Percentiles rank a stretch among this genome's conserved stretches.
phyloP scores from a whole-genome alignment of 2,113 vertebrate genomes.

The Esox niger region DNA sequence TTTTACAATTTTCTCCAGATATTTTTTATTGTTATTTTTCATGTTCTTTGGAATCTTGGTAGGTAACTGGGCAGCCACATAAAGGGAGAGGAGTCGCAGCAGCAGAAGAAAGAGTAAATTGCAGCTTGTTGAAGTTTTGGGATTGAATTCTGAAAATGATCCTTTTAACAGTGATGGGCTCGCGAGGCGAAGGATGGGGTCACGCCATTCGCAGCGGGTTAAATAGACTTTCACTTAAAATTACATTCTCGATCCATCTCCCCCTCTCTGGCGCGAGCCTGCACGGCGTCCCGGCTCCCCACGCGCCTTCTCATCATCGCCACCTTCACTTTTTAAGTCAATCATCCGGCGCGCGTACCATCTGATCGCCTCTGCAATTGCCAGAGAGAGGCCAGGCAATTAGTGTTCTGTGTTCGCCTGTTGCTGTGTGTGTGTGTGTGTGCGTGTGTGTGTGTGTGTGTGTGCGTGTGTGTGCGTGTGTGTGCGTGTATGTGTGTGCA shows the following conservation, averaged over 20 bases:
- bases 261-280: conserved; percentile 57
- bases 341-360: conserved; percentile 47
- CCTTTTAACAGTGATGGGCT: conserved; percentile 76
- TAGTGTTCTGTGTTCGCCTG: conserved; percentile 29
- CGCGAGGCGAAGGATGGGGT: conserved; percentile 68
- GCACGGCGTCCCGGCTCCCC: conserved; percentile 48
- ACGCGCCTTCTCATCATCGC: conserved; percentile 64
- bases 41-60: conserved; percentile 47
- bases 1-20: conserved; percentile 53
- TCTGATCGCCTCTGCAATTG: conserved; percentile 57
- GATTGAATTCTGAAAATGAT: conserved; percentile 83
- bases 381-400: conserved; percentile 58
- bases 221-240: conserved; percentile 81
- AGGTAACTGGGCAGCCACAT: conserved; percentile 56
- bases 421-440: conserved; percentile 7
- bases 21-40: conserved; percentile 63
- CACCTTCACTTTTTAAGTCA: conserved; percentile 69
- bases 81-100: conserved; percentile 41
- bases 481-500: background rate
- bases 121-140: conserved; percentile 79
- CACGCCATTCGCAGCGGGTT: conserved; percentile 76
- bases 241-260: conserved; percentile 77
- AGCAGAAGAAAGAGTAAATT: conserved; percentile 64
- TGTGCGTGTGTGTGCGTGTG: conserved; percentile 2
- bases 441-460: conserved; percentile 12